A percentile compares a stretch with the other conserved stretches of the same genome.
Evolutionary conservation across 2,888 invertebrate genomes (phyloP).

Genomic region (Idaea dimidiata): DNA sequence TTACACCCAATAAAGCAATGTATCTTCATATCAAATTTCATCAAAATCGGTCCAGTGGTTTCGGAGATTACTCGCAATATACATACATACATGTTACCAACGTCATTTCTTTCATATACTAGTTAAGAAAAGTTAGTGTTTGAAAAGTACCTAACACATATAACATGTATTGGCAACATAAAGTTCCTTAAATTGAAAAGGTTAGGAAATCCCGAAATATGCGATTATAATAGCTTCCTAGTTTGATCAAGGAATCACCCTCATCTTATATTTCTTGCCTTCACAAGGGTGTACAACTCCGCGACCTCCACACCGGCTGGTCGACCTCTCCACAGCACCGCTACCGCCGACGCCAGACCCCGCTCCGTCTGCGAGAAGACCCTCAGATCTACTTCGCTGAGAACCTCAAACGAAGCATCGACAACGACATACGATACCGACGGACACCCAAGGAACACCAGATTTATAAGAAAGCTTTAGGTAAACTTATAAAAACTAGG

Average conservation of each 20-base stretch:
- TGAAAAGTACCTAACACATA: too few species aligned
- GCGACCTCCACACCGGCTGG: conserved; percentile 55
- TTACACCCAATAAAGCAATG: too few species aligned
- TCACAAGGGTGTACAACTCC: conserved; percentile 53
- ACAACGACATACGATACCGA: conserved; percentile 86
- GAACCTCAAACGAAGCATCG: conserved; percentile 82
- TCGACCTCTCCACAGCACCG: conserved; percentile 51
- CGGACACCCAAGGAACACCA: conserved; percentile 78
- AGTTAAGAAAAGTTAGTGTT: too few species aligned
- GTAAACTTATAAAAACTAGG: conserved; percentile 45
- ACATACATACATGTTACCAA: too few species aligned
- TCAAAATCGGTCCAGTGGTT: too few species aligned
- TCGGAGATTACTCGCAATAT: too few species aligned
- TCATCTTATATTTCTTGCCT: not conserved
- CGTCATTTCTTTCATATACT: too few species aligned
- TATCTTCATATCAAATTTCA: too few species aligned
- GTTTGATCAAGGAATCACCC: not conserved
- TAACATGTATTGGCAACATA: too few species aligned
- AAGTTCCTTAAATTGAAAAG: too few species aligned
- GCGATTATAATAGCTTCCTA: too few species aligned
- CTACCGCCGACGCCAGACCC: conserved; percentile 76
- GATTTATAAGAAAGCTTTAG: conserved; percentile 82
- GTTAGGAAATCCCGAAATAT: too few species aligned
- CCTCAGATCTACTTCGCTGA: conserved; percentile 84
- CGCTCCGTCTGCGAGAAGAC: conserved; percentile 81